These are phyloP conservation scores for Eumaeus atala DNA, from an alignment of 1,140 invertebrate species.

Conservation along the genomic window DNA sequence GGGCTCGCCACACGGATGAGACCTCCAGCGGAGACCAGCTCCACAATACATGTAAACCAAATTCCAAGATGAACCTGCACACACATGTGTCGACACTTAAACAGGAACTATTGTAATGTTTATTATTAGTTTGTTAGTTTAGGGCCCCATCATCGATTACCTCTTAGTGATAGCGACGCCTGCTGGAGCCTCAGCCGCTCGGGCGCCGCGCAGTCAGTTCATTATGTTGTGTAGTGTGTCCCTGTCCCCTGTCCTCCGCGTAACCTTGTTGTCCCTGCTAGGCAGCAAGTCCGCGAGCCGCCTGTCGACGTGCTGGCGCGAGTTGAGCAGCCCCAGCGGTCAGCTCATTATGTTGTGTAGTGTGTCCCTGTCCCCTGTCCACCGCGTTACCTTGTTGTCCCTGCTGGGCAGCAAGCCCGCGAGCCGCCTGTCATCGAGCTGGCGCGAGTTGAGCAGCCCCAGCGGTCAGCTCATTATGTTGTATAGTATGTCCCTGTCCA, in stretches of 20 bases:
- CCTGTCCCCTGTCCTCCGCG: conserved; percentile 91
- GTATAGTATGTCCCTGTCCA: conserved; percentile 69
- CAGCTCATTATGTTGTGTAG: no score
- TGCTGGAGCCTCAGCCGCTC: conserved; percentile 86
- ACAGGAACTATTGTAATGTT: no score
- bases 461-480: conserved; percentile 75
- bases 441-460: conserved; percentile 93
- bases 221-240: not conserved
- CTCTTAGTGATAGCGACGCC: no score
- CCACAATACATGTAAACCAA: no score
- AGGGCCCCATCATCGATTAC: no score
- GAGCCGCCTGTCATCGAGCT: conserved; percentile 66
- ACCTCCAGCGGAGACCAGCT: no score
- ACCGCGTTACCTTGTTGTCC: conserved; percentile 33
- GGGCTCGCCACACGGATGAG: no score
- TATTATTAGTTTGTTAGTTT: no score
- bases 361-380: no score
- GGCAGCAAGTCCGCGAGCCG: conserved; percentile 31
- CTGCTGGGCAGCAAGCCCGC: conserved; percentile 20
- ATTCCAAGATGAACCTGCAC: no score
- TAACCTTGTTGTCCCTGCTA: conserved; percentile 43
- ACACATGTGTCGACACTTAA: no score
- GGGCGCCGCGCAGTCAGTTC: conserved; percentile 86
- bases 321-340: conserved; percentile 94
- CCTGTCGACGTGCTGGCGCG: conserved; percentile 75